Evolutionary conservation across 2,888 invertebrate genomes (phyloP).

Genomic region (Marronus borbonicus): DNA sequence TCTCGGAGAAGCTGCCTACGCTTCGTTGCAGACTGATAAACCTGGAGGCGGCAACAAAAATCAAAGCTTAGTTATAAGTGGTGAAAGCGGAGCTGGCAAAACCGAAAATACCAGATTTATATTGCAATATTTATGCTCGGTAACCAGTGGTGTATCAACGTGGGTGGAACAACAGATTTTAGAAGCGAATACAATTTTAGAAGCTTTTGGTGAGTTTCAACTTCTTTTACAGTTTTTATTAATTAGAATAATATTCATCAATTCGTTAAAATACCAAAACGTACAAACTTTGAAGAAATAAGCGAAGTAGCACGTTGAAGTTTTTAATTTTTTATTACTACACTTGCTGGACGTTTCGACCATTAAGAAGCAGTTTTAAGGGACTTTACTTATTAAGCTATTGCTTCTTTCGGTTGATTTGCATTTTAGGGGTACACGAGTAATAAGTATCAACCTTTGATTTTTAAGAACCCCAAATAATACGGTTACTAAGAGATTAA

Average conservation of each 20-base stretch:
- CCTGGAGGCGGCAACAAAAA: constrained; percentile 67
- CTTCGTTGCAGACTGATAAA: constrained; percentile 76
- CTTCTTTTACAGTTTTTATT: no score
- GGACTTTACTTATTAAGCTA: no score
- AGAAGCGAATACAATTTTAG: constrained; percentile 93
- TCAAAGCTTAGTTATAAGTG: constrained; percentile 93
- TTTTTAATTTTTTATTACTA: no score
- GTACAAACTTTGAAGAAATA: no score
- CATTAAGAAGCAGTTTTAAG: no score
- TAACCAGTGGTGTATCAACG: constrained; percentile 84
- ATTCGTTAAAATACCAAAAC: constrained; percentile 3
- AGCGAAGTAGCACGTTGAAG: no score
- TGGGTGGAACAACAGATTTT: constrained; percentile 98
- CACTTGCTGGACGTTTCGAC: no score
- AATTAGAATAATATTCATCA: constrained; percentile 6
- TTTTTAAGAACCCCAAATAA: no score
- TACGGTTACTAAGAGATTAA: no score
- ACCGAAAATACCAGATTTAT: constrained; percentile 95
- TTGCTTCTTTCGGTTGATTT: no score
- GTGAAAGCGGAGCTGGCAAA: constrained; percentile 94
- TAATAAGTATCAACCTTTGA: no score
- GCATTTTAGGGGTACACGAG: no score
- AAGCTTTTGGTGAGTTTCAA: constrained; percentile 84
- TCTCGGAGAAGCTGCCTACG: constrained; percentile 90
- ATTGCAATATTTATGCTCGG: constrained; percentile 91